Evolutionary conservation across 2,888 invertebrate species (phyloP).

Genomic region (Gymnoscelis rufifasciata): DNA sequence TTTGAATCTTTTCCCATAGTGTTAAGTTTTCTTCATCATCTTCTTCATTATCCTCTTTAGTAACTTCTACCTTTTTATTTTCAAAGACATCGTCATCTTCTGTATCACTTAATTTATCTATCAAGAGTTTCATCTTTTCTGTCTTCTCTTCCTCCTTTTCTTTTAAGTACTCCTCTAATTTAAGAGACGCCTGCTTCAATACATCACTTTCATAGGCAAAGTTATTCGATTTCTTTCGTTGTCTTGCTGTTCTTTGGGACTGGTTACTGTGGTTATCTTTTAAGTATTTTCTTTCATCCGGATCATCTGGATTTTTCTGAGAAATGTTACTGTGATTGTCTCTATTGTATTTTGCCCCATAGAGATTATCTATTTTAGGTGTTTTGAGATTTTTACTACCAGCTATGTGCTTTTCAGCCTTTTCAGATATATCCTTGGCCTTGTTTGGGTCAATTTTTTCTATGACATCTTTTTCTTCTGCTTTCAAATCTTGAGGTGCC

Average conservation of each 20-base stretch:
- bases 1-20: conserved; percentile 76
- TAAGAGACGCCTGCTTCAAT: conserved; percentile 75
- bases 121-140: conserved; percentile 54
- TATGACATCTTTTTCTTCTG: conserved; percentile 70
- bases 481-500: conserved; percentile 72
- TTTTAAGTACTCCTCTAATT: conserved; percentile 72
- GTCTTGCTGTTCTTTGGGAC: conserved; percentile 50
- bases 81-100: conserved; percentile 54
- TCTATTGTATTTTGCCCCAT: conserved; percentile 60
- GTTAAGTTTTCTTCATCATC: conserved; percentile 52
- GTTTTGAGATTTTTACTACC: conserved; percentile 62
- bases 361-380: conserved; percentile 64
- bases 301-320: conserved; percentile 61
- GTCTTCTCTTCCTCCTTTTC: conserved; percentile 50
- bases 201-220: conserved; percentile 81
- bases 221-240: conserved; percentile 73
- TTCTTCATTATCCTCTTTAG: conserved; percentile 35
- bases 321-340: conserved; percentile 66
- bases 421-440: conserved; percentile 60
- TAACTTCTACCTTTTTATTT: conserved; percentile 32
- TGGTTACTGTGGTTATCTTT: conserved; percentile 72
- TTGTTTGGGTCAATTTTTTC: conserved; percentile 63
- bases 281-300: conserved; percentile 64
- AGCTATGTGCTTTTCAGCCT: conserved; percentile 58
- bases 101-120: conserved; percentile 42